Percentiles rank a stretch among this genome's conserved stretches.
Evolutionary conservation across 2,113 vertebrate genomes (phyloP).

Genomic region (Abramis brama): DNA sequence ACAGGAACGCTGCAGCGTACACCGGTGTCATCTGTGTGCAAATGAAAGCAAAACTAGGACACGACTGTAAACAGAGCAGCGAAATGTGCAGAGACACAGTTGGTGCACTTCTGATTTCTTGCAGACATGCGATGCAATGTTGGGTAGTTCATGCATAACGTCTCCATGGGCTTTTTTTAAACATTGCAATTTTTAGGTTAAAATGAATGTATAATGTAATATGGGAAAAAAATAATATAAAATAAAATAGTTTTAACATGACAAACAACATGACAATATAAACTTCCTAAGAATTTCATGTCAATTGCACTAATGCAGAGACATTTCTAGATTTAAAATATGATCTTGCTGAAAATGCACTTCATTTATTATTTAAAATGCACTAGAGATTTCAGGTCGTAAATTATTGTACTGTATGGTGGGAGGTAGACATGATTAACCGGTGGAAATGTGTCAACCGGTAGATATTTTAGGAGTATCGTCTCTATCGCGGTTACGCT

Average conservation of each 20-base stretch:
- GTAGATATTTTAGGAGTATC: no score
- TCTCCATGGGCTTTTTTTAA: background rate
- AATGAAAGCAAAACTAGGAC: conserved; percentile 34
- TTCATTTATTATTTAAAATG: background rate
- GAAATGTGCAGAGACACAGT: background rate
- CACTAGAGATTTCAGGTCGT: background rate
- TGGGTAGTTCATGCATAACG: background rate
- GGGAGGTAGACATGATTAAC: no score
- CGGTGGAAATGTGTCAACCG: no score
- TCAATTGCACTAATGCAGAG: no score
- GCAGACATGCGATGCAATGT: background rate
- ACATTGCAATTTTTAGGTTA: background rate
- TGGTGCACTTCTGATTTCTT: conserved; percentile 26
- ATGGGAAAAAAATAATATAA: background rate
- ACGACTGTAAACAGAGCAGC: conserved; percentile 16
- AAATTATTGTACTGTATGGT: background rate
- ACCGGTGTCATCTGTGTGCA: conserved; percentile 5
- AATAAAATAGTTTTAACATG: no score
- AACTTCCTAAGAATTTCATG: no score
- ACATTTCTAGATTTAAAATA: background rate
- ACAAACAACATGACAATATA: no score
- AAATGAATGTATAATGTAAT: background rate
- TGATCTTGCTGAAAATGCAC: background rate
- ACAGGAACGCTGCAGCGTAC: background rate
- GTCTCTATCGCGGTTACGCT: no score